phyloP scores from a whole-genome alignment of 2,797 vertebrate species.

The Staurois parvus region DNA sequence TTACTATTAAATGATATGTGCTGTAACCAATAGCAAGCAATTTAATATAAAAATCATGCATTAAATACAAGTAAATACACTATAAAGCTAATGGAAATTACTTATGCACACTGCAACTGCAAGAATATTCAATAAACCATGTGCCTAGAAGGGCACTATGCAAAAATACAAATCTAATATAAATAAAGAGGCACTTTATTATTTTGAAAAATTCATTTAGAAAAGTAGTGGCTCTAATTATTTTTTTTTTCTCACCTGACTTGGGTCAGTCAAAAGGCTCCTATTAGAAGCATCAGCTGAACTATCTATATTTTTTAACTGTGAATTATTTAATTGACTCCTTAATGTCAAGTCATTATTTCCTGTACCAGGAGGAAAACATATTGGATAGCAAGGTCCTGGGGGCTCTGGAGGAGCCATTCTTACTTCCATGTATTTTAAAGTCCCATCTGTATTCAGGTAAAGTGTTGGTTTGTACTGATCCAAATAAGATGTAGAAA shows the following conservation, averaged over 20 bases:
- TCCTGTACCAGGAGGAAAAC: conserved; percentile 71
- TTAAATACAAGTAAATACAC: no score
- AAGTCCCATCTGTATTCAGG: conserved; percentile 43
- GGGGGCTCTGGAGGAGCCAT: conserved; percentile 31
- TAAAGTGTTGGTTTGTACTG: conserved; percentile 51
- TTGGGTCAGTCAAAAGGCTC: conserved; percentile 66
- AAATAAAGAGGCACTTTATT: no score
- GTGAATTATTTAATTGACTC: conserved; percentile 63
- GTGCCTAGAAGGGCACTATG: no score
- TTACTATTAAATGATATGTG: no score
- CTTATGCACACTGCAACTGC: no score
- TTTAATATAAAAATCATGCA: no score
- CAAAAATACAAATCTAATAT: no score
- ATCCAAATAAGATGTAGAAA: conserved; percentile 21
- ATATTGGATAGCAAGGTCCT: conserved; percentile 39
- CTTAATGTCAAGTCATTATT: conserved; percentile 6
- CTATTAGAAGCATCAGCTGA: conserved; percentile 63
- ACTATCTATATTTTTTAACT: conserved; percentile 69
- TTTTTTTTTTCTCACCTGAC: conserved; percentile 74
- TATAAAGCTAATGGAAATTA: no score
- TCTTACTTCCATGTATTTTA: conserved; percentile 51
- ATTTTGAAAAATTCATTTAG: neutral
- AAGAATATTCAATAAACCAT: no score
- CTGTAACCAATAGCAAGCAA: no score
- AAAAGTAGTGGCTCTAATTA: no score